These are phyloP conservation scores for Dendrolimus kikuchii DNA, from an alignment of 1,140 invertebrate genomes.

Conservation along the genomic window DNA sequence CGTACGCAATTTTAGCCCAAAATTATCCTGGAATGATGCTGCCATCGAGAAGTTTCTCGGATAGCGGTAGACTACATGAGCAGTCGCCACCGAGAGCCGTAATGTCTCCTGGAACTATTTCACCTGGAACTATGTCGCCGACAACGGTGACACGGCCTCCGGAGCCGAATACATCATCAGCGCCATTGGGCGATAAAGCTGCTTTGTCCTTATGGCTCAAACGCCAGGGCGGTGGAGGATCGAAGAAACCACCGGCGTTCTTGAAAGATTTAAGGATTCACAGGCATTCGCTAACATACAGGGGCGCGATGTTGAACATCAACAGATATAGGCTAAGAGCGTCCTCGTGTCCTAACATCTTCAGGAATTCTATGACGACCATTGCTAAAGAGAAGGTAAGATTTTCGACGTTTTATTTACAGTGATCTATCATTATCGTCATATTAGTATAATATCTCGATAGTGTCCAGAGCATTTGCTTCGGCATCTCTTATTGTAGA, in stretches of 20 bases:
- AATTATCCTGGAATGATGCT: constrained; percentile 83
- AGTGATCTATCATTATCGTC: too few species aligned
- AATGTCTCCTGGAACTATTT: constrained; percentile 39
- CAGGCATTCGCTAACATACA: constrained; percentile 84
- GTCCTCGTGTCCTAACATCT: constrained; percentile 91
- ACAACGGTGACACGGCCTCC: constrained; percentile 25
- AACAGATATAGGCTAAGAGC: constrained; percentile 85
- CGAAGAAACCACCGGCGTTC: constrained; percentile 75
- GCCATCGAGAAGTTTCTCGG: constrained; percentile 81
- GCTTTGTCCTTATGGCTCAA: constrained; percentile 74
- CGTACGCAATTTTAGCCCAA: constrained; percentile 80
- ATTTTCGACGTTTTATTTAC: too few species aligned
- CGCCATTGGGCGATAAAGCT: constrained; percentile 53
- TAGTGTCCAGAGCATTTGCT: too few species aligned
- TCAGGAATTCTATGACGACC: constrained; percentile 90
- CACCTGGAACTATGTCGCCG: constrained; percentile 38
- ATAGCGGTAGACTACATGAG: constrained; percentile 75
- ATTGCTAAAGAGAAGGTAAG: constrained; percentile 81
- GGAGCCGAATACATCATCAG: constrained; percentile 21
- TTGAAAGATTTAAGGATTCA: constrained; percentile 81
- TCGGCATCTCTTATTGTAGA: too few species aligned
- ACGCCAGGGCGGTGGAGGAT: constrained; percentile 57
- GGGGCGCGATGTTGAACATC: constrained; percentile 90
- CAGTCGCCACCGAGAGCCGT: constrained; percentile 51
- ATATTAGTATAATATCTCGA: too few species aligned